Base-by-base conservation (phyloP, 2,888 invertebrate species). In the Polyommatus icarus region DNA sequence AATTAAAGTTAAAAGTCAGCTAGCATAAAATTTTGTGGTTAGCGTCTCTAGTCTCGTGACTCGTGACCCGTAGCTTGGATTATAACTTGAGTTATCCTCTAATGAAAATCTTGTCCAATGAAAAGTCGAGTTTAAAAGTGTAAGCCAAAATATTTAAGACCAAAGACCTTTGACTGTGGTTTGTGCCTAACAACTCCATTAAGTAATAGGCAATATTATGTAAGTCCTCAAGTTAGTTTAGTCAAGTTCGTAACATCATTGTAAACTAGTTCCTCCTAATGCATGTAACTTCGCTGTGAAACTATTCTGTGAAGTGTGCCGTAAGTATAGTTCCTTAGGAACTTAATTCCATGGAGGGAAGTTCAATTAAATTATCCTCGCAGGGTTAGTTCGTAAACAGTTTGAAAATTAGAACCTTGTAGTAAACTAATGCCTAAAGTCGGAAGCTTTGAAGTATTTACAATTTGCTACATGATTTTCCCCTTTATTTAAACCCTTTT, bases 301-400 rank as follows among this genome's bases (percentile, higher is more conserved):
- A 54, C 75, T 75, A 75, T 75, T 75, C 18, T 20, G 75, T 75
- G 24, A 50, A 75, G 75, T 75, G 50, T 73, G 24, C 15, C 73
- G n/a, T 75, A 67, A 40, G 73, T 73, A 24, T 73, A 73, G 12
- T 73, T 24, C 50, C 46, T 46, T 46, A n/a, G 72, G 46, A 73
- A 73, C 20, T 40, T 20, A 29, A 67, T 67, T 67, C 29, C 24
- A 18, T 67, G 15, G 15, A 67, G 20, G 40, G 46, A 46, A 46
- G 40, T 24, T 46, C 73, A 73, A 73, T 73, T 73, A 73, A 73
- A 73, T 46, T 46, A 20, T 72, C n/a, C 73, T 7, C 10, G 73
- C 15, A 46, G 12, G 15, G 15, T 67, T 67, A 67, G 67, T 32
- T 67, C 67, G 29, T 32, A 67, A 67, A 67, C 67, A 67, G 67